phyloP scores from a whole-genome alignment of 2,113 vertebrate species.

The Archocentrus centrarchus region DNA sequence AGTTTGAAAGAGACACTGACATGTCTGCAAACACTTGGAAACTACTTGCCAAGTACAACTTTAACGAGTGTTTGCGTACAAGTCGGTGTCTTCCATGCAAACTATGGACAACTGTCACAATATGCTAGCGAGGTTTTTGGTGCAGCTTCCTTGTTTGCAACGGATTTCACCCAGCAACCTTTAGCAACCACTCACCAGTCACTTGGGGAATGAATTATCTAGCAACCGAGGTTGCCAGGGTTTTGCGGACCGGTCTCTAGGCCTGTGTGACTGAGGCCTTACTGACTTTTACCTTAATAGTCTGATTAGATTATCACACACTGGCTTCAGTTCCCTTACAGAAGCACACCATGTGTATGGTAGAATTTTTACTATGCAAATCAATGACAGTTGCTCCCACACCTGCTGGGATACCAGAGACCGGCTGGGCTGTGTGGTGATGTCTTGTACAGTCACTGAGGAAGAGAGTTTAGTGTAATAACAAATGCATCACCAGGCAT shows the following conservation, averaged over 20 bases:
- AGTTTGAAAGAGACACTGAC: no score
- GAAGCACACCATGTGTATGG: neutral
- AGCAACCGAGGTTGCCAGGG: neutral
- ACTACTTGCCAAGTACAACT: no score
- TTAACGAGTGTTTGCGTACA: neutral
- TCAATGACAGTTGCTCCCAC: conserved; percentile 8
- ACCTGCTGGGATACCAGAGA: conserved; percentile 36
- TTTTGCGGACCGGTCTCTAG: neutral
- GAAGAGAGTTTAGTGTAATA: conserved; percentile 6
- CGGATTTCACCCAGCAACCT: neutral
- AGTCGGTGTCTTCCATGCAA: neutral
- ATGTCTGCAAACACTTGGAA: no score
- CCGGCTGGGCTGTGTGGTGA: neutral
- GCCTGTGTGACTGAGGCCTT: neutral
- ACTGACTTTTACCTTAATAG: neutral
- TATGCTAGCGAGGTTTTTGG: neutral
- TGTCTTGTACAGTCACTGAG: neutral
- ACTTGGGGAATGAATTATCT: no score
- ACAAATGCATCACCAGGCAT: neutral
- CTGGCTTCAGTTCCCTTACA: neutral
- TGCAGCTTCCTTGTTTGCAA: neutral
- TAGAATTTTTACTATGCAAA: conserved; percentile 21
- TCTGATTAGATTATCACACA: neutral
- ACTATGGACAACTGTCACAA: neutral
- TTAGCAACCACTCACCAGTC: neutral